These are phyloP conservation scores for Drosophila setifemur DNA, from an alignment of 1,140 invertebrate genomes.

Conservation along the genomic window DNA sequence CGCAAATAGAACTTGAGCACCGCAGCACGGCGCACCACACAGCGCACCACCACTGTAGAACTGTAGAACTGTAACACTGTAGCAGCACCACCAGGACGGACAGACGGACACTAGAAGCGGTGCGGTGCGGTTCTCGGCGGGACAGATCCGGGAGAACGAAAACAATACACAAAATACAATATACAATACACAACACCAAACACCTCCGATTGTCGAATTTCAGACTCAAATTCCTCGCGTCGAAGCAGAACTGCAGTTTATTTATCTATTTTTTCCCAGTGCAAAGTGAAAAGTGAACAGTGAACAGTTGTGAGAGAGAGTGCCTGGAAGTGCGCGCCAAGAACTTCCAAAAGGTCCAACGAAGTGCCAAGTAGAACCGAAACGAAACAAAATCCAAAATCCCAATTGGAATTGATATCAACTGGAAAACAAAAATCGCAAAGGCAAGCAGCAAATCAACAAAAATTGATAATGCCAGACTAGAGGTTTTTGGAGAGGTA, in stretches of 20 bases:
- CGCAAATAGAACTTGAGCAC: constrained; percentile 74
- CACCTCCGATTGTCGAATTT: too few species aligned
- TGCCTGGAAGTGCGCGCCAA: not conserved
- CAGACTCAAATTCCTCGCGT: too few species aligned
- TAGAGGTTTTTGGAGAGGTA: too few species aligned
- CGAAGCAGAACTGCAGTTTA: not conserved
- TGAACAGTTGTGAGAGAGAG: not conserved
- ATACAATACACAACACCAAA: too few species aligned
- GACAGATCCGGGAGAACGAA: too few species aligned
- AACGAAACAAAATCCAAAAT: not conserved
- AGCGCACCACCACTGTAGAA: constrained; percentile 5
- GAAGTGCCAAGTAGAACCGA: too few species aligned
- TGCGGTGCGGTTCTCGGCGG: constrained; percentile 23
- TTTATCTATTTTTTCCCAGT: not conserved
- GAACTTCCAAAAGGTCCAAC: too few species aligned
- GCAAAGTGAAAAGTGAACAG: too few species aligned
- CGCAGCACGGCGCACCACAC: constrained; percentile 12
- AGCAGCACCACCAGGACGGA: not conserved
- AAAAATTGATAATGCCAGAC: constrained; percentile 1
- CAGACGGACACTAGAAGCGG: constrained; percentile 41
- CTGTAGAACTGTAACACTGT: too few species aligned
- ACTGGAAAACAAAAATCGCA: not conserved
- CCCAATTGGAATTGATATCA: not conserved
- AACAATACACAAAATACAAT: not conserved
- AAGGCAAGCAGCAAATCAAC: constrained; percentile 33